Base-by-base conservation (phyloP, 1,140 invertebrate genomes). In the Scaptomyza pallida region DNA sequence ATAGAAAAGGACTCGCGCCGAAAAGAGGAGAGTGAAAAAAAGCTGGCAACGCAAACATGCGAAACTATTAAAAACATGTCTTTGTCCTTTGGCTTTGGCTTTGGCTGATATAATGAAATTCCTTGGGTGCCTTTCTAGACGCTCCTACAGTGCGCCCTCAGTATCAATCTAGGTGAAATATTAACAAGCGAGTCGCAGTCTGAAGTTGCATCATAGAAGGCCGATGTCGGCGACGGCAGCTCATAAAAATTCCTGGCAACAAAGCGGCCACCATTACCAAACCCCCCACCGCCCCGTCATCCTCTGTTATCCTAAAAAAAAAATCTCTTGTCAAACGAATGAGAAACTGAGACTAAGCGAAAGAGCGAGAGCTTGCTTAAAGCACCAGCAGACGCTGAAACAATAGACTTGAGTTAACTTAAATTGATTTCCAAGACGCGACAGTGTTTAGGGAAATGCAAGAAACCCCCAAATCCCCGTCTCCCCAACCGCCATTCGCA, bases 101-200 rank as follows among this genome's bases (percentile, higher is more conserved):
- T n/a, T n/a, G n/a, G 81, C 73, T n/a, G n/a, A 77, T 73, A 85
- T 85, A 85, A 85, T 85, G 80, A 85, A 85, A 85, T 85, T 85
- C 80, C 81, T 68, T 64, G 62, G 70, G 64, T 71, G 81, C 64
- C 63, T 70, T 62, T 56, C 54, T 21, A 16, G 17, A 15, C 19
- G 40, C 26, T 16, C 30, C 35, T 16, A 1, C 45, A 10, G 13
- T 33, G 15, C 35, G 35, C 55, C 37, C 17, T 41, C 69, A 47
- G 81, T 81, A 85, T 85, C 81, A 85, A 85, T 85, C 81, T 86
- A 86, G 77, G 81, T 85, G 81, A 85, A 85, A 85, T 85, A 85
- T 85, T 86, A 85, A 85, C 81, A 86, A 85, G 73, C 81, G 26
- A 76, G 60, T 64, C 43, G 23, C 43, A 50, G 68, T 70, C 72